Base-by-base conservation (phyloP, 2,888 invertebrate species). In the Halictus quadricinctus region DNA sequence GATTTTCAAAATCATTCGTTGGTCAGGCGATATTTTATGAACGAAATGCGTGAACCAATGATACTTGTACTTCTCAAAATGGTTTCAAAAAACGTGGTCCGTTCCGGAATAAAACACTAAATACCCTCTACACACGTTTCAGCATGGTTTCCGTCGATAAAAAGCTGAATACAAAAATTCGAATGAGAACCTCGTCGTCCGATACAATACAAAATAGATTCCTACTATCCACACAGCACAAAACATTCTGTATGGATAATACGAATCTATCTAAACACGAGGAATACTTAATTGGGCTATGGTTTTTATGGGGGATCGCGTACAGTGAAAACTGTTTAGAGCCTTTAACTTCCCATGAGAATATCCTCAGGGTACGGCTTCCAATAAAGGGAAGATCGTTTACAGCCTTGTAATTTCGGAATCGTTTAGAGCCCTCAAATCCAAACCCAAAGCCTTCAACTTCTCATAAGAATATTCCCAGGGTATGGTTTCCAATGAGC, bases 321-420 rank as follows among this genome's bases (percentile, higher is more conserved):
- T 64, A 64, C 15, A 29, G 18, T 64, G 94, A 25, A 91, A 92
- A 79, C 36, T 29, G 64, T 64, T 64, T 64, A 64, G 29, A 64
- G 64, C 64, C 64, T n/a, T 58, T n/a, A 58, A 58, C n/a, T 3
- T 58, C n/a, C 10, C 10, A 58, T 58, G n/a, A 58, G n/a, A n/a
- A 58, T 58, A 58, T n/a, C n/a, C 12, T n/a, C 58, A n/a, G 1
- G 21, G 10, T n/a, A 58, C 54, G 12, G 12, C n/a, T 58, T 58
- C 58, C 60, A 76, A 74, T 18, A 41, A 46, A 29, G 12, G 41
- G 13, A 50, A 50, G 50, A 50, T 50, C 18, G 80, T 85, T 92
- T 91, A 94, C 79, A 94, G 87, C 84, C 94, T 91, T 74, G 94
- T 94, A 36, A 91, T 90, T 85, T 93, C 93, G 50, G 93, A 92